Percentiles rank a stretch among this genome's conserved stretches.
Evolutionary conservation across 2,113 vertebrate species (phyloP).

Genomic region (Anser brachyrhynchus): DNA sequence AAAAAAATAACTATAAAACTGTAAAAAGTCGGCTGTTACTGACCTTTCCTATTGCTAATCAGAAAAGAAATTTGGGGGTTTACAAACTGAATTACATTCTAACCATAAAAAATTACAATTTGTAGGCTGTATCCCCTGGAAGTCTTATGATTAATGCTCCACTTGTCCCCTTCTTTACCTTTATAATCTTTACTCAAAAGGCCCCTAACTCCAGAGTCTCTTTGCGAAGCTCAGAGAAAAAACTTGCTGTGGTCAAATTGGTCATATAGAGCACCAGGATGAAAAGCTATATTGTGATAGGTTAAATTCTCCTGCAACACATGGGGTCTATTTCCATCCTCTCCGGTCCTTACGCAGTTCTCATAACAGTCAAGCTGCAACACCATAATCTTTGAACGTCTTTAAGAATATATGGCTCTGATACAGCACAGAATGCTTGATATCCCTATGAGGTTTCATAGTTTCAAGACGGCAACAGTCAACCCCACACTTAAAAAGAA

Average conservation of each 20-base stretch:
- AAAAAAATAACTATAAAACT: not conserved
- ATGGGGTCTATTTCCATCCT: no score
- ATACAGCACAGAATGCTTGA: no score
- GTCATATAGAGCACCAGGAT: no score
- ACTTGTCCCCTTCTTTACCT: not conserved
- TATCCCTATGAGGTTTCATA: no score
- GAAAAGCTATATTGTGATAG: no score
- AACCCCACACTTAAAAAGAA: no score
- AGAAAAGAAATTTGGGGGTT: not conserved
- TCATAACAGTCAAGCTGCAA: no score
- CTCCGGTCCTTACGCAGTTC: no score
- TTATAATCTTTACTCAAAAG: not conserved
- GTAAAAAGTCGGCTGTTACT: not conserved
- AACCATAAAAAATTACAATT: not conserved
- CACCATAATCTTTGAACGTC: no score
- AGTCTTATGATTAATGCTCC: not conserved
- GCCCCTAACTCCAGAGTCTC: accelerated
- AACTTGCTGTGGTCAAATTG: not conserved
- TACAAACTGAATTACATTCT: not conserved
- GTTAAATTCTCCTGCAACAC: no score
- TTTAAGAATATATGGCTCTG: no score
- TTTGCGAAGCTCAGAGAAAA: not conserved
- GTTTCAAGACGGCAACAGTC: no score
- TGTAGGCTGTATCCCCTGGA: not conserved
- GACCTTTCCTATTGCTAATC: not conserved